Percentiles rank a stretch among this genome's conserved stretches.
Evolutionary conservation across 2,888 invertebrate species (phyloP).

Genomic region (Phengaris arion): DNA sequence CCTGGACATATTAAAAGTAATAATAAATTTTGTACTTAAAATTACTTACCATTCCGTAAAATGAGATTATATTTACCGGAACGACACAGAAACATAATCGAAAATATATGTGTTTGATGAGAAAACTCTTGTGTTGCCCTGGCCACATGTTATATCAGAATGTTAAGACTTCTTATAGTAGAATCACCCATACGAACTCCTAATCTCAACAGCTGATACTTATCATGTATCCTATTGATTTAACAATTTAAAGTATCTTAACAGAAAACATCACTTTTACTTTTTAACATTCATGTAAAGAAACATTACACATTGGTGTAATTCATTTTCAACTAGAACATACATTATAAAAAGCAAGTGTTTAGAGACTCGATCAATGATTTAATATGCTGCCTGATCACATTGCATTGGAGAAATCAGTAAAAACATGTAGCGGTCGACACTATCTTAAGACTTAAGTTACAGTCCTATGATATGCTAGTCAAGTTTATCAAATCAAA

Average conservation of each 20-base stretch:
- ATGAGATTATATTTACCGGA: no score
- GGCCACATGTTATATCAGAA: no score
- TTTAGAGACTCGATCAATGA: conserved; percentile 44
- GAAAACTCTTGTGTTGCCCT: no score
- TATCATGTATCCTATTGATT: conserved; percentile 20
- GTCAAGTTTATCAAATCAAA: conserved; percentile 28
- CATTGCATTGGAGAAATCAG: conserved; percentile 71
- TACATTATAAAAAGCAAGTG: conserved; percentile 37
- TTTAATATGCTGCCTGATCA: conserved; percentile 55
- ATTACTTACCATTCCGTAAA: no score
- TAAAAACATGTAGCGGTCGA: conserved; percentile 52
- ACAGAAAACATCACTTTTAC: conserved; percentile 42
- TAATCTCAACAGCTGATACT: conserved; percentile 24
- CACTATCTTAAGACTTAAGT: conserved; percentile 41
- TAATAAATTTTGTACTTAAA: no score
- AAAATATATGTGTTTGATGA: no score
- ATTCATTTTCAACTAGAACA: conserved; percentile 32
- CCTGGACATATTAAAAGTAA: no score
- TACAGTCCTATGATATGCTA: conserved; percentile 30
- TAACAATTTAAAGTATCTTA: conserved; percentile 13
- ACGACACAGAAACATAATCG: no score
- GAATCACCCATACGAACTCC: background rate
- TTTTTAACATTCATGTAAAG: conserved; percentile 42
- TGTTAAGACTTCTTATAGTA: no score
- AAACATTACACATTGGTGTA: conserved; percentile 11